These are phyloP conservation scores for Poecilobothrus nobilitatus DNA, from an alignment of 2,888 invertebrate genomes.

Conservation along the genomic window DNA sequence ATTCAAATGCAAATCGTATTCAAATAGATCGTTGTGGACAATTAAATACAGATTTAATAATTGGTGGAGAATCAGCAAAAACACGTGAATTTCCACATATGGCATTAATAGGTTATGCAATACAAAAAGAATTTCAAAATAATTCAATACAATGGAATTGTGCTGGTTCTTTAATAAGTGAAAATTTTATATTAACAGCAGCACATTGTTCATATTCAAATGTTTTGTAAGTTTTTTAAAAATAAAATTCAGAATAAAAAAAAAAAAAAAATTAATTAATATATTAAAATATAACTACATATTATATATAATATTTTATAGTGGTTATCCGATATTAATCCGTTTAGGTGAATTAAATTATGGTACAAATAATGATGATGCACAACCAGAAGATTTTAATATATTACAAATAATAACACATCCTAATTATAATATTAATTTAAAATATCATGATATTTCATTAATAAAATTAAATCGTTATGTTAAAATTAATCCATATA, in stretches of 20 bases:
- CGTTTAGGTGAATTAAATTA: conserved; percentile 41
- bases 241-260: too few species aligned
- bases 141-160: conserved; percentile 43
- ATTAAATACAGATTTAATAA: conserved; percentile 21
- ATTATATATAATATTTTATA: not conserved
- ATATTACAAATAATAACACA: conserved; percentile 38
- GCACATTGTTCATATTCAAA: conserved; percentile 46
- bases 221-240: not conserved
- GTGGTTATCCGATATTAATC: conserved; percentile 24
- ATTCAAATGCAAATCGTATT: not conserved
- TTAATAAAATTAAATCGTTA: conserved; percentile 38
- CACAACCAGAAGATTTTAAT: conserved; percentile 32
- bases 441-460: conserved; percentile 47
- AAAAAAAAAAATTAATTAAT: not conserved
- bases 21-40: not conserved
- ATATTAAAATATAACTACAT: not conserved
- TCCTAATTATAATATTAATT: conserved; percentile 39
- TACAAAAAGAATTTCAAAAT: conserved; percentile 8
- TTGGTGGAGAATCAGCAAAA: conserved; percentile 30
- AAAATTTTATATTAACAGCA: conserved; percentile 51
- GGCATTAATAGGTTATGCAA: conserved; percentile 30
- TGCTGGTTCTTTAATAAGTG: conserved; percentile 52
- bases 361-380: conserved; percentile 30
- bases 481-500: conserved; percentile 33
- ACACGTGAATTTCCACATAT: conserved; percentile 38